phyloP scores from a whole-genome alignment of 2,797 vertebrate genomes.

The Stomatorhinus walkeri region DNA sequence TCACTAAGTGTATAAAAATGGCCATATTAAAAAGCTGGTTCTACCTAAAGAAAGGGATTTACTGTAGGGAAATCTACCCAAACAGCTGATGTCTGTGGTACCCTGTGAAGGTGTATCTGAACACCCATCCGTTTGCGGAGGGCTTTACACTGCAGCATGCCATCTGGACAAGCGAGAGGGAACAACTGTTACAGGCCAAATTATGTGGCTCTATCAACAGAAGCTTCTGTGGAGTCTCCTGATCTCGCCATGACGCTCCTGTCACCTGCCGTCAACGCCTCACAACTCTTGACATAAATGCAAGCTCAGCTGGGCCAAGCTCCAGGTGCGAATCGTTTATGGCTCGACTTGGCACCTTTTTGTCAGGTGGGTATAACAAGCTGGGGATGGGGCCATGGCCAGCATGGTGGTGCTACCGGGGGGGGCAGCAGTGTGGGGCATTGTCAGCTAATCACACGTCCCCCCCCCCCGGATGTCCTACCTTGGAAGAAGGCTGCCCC shows the following conservation, averaged over 20 bases:
- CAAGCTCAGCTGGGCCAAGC: not conserved
- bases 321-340: not conserved
- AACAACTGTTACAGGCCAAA: not conserved
- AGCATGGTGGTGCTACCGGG: not conserved
- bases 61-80: not conserved
- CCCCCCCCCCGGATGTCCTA: not conserved
- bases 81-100: not conserved
- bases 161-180: not conserved
- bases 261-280: not conserved
- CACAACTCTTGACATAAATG: not conserved
- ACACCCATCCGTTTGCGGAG: not conserved
- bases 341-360: not conserved
- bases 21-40: not conserved
- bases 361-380: not conserved
- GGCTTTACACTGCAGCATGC: not conserved
- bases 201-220: not conserved
- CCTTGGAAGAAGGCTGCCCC: not conserved
- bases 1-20: not conserved
- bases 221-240: not conserved
- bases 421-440: not conserved
- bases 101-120: not conserved
- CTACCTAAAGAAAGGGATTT: not conserved
- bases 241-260: not conserved
- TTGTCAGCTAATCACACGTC: conserved; percentile 16
- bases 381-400: not conserved